Conservation (phyloP, 2,888 invertebrate species). For the Phrixothrix hirtus region DNA sequence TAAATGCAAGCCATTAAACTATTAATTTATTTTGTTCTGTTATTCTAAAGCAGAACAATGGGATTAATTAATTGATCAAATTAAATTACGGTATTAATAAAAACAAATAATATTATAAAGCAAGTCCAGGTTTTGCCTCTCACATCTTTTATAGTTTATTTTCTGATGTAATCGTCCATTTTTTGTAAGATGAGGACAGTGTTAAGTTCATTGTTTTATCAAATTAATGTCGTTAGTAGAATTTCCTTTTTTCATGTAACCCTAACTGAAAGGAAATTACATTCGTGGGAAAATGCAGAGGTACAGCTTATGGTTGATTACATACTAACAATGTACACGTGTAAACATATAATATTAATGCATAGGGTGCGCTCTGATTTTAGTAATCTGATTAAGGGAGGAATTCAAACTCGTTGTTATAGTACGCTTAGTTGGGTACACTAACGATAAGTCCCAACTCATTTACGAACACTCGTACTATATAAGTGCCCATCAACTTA, state of each 20-base stretch:
- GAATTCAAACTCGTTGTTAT: conserved; percentile 7
- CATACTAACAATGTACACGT: conserved; percentile 19
- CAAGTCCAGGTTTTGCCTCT: no score
- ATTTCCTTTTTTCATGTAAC: conserved; percentile 8
- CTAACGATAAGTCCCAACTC: conserved; percentile 21
- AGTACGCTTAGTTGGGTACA: conserved; percentile 17
- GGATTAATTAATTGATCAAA: no score
- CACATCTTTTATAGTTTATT: conserved; percentile 26
- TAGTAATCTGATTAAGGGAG: conserved; percentile 21
- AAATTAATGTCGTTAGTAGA: conserved; percentile 23
- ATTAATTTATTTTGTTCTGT: no score
- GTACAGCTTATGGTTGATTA: conserved; percentile 14
- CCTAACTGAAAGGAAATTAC: conserved; percentile 1
- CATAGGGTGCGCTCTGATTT: conserved; percentile 23
- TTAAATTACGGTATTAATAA: no score
- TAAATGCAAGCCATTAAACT: no score
- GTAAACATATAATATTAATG: conserved; percentile 21
- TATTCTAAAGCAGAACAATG: no score
- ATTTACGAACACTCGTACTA: conserved; percentile 14
- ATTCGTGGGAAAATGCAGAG: conserved; percentile 7
- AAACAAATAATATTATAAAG: no score
- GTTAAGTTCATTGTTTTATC: conserved; percentile 22
- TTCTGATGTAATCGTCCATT: conserved; percentile 27
- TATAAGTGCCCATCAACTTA: conserved; percentile 23
- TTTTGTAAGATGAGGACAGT: conserved; percentile 24